Evolutionary conservation across 2,888 invertebrate species (phyloP).

Genomic region (Geotrupes spiniger): DNA sequence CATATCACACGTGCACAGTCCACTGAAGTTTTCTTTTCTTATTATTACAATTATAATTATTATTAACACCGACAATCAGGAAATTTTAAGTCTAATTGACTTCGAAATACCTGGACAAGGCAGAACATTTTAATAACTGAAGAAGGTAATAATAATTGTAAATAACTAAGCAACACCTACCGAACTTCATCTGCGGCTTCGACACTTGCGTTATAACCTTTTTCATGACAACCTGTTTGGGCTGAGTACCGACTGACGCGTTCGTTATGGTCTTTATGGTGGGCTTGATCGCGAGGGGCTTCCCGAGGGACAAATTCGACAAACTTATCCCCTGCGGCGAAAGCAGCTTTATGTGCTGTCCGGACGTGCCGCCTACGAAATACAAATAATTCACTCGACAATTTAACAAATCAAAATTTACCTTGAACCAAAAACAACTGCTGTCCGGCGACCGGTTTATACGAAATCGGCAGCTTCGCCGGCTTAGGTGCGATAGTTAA

Average conservation of each 20-base stretch:
- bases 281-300: constrained; percentile 44
- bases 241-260: constrained; percentile 32
- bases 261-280: constrained; percentile 36
- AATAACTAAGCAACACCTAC: too few relatives aligned
- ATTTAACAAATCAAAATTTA: constrained; percentile 19
- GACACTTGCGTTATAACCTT: constrained; percentile 33
- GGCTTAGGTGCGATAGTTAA: constrained; percentile 57
- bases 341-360: constrained; percentile 47
- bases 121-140: too few relatives aligned
- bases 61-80: too few relatives aligned
- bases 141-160: too few relatives aligned
- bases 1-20: too few relatives aligned
- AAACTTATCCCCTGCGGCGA: constrained; percentile 45
- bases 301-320: constrained; percentile 42
- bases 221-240: constrained; percentile 47
- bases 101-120: too few relatives aligned
- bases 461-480: constrained; percentile 41
- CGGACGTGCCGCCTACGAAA: constrained; percentile 31
- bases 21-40: too few relatives aligned
- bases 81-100: neutral
- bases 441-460: constrained; percentile 48
- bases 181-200: constrained; percentile 26
- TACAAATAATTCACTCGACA: too few relatives aligned
- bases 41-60: neutral
- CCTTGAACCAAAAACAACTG: constrained; percentile 53